phyloP scores from a whole-genome alignment of 64 coral and sea anemone genomes.

The Catalaphyllia jardinei region DNA sequence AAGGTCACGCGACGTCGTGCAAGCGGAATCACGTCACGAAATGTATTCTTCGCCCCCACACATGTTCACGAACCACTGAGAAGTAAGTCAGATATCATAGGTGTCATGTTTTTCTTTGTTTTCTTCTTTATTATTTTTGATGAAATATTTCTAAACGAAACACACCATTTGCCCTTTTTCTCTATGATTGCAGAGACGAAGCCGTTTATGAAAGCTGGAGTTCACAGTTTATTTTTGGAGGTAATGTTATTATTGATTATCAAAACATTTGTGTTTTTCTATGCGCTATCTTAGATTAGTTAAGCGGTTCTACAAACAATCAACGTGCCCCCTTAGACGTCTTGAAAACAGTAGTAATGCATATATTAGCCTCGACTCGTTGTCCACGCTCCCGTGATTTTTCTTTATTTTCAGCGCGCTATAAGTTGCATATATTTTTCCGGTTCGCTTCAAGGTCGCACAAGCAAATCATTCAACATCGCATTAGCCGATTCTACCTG shows the following conservation, averaged over 20 bases:
- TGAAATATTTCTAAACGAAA: background rate
- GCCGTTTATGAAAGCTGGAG: background rate
- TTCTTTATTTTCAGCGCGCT: background rate
- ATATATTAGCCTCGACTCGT: background rate
- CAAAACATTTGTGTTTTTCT: slow-evolving; percentile 16
- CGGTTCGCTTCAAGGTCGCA: background rate
- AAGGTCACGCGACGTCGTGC: background rate
- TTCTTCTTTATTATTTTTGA: background rate
- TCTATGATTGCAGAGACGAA: background rate
- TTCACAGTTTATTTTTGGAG: background rate
- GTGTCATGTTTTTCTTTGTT: background rate
- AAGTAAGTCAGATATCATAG: background rate
- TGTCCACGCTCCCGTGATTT: background rate
- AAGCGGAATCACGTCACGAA: background rate
- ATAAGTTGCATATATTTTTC: background rate
- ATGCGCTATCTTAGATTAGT: background rate
- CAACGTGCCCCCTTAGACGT: background rate
- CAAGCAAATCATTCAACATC: slow-evolving; percentile 17
- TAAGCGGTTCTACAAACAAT: slow-evolving; percentile 41
- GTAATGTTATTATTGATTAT: slow-evolving; percentile 15
- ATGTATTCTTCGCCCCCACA: background rate
- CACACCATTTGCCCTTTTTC: background rate
- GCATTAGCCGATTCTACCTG: background rate
- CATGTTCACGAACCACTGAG: background rate
- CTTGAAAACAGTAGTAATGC: background rate